Percentiles rank a stretch among this genome's conserved stretches.
Conservation (phyloP, 1,140 invertebrate species). For the Drosophila dunni region DNA sequence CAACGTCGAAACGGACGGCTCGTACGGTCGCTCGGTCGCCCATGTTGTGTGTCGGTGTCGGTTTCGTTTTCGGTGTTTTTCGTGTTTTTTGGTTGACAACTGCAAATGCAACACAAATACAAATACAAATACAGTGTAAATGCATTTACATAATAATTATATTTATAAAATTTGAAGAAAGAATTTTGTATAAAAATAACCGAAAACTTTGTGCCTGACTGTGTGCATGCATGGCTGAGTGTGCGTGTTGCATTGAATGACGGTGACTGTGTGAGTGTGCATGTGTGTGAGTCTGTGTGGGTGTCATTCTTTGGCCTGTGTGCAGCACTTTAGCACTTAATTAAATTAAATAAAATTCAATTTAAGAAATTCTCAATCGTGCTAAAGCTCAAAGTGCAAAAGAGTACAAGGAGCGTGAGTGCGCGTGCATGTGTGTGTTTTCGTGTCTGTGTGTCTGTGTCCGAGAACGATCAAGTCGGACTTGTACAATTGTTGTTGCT, state of each 20-base stretch:
- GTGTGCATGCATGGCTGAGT: conserved; percentile 11
- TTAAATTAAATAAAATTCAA: conserved; percentile 52
- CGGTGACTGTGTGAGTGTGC: neutral
- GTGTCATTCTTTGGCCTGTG: conserved; percentile 38
- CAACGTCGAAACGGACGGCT: conserved; percentile 70
- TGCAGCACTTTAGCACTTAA: conserved; percentile 44
- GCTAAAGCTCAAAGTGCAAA: conserved; percentile 34
- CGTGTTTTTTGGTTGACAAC: conserved; percentile 61
- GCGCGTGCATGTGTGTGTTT: neutral
- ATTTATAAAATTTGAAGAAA: conserved; percentile 32
- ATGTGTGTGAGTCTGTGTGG: conserved; percentile 20
- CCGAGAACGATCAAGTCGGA: neutral
- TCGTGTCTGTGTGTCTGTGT: neutral
- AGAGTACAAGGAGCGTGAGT: conserved; percentile 3
- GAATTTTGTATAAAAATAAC: conserved; percentile 46
- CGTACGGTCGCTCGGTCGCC: conserved; percentile 49
- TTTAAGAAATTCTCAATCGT: conserved; percentile 34
- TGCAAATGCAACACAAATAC: conserved; percentile 46
- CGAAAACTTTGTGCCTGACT: conserved; percentile 9
- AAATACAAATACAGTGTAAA: conserved; percentile 43
- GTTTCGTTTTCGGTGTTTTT: conserved; percentile 54
- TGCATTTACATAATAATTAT: conserved; percentile 47
- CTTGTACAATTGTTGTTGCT: conserved; percentile 17
- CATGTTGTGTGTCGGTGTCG: conserved; percentile 42
- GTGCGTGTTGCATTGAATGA: conserved; percentile 9